Base-by-base conservation (phyloP, 2,797 vertebrate genomes). In the Halcyon badia region DNA sequence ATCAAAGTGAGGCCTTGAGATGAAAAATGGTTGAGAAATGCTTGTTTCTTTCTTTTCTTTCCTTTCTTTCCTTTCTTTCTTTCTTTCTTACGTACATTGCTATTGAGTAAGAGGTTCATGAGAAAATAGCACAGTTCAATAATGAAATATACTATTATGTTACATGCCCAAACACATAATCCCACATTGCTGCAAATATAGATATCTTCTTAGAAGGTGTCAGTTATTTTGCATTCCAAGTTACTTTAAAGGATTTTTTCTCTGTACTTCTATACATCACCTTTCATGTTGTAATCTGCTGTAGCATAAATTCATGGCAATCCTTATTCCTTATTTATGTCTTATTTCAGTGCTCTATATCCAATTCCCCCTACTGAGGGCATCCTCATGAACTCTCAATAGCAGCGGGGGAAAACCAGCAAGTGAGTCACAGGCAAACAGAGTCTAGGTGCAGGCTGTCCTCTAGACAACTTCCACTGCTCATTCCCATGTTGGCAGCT, bases 351-450 rank as follows among this genome's bases (percentile, higher is more conserved):
- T 49, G 37, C 2, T 46, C 15, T 42, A 4, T 42, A 60, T 46
- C 35, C 31, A 33, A 5, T 69, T 78, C 3, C 7, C 41, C 13
- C 46, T 52, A 2, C 49, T 68, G 41, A 61, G 4, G 10, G 35
- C 84, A 91, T 83, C 75, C 92, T 96, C 81, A 80, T 46, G 48
- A 93, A 83, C 78, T 95, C 91, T 86, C 82, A 90, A 51, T 18
- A 96, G 62, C 52, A 97, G 89, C 22, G 69, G 17, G 20, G 26
- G n/a, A 30, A 94, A 77, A 91, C 1, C 5, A 65, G 31, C n/a
- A 60, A 83, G 31, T 6, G n/a, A 85, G 33, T 20, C n/a, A 58
- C 19, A 57, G 31, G 31, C 24, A 82, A 81, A 60, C 7, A 65
- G 49, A 51, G 21, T 26, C 54, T 15, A 69, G 62, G 42, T 79